These are phyloP conservation scores for Cheumatopsyche charites DNA, from an alignment of 1,140 invertebrate species.

Conservation along the genomic window DNA sequence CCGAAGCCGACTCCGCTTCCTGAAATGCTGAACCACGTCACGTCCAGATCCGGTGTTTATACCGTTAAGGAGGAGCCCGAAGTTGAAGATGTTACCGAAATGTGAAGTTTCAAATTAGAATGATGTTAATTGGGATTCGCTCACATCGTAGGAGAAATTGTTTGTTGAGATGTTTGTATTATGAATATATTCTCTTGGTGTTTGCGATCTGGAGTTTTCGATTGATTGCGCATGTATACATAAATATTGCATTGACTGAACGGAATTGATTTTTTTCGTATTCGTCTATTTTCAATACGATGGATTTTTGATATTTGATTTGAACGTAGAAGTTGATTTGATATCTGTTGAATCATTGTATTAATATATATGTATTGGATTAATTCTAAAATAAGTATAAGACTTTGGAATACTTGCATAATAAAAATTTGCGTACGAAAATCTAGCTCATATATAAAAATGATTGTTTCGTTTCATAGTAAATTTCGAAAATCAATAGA, in stretches of 20 bases:
- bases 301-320: neutral
- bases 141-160: too few species aligned
- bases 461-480: neutral
- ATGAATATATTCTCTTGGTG: too few species aligned
- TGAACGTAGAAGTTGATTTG: too few species aligned
- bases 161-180: too few species aligned
- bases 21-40: slow-evolving; percentile 48
- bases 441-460: neutral
- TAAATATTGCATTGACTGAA: slow-evolving; percentile 5
- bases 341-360: too few species aligned
- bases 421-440: neutral
- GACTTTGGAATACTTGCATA: neutral
- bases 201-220: too few species aligned
- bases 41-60: slow-evolving; percentile 45
- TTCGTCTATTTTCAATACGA: neutral
- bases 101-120: slow-evolving; percentile 32
- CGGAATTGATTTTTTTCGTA: slow-evolving; percentile 9
- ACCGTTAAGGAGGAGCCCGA: slow-evolving; percentile 47
- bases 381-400: slow-evolving; percentile 7
- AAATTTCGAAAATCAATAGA: neutral
- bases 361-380: neutral
- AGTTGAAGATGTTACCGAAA: slow-evolving; percentile 47
- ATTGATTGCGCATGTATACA: neutral
- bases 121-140: neutral
- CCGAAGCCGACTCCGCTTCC: slow-evolving; percentile 42